Evolutionary conservation across 2,113 vertebrate genomes (phyloP).

Genomic region (Ammodramus savannarum): DNA sequence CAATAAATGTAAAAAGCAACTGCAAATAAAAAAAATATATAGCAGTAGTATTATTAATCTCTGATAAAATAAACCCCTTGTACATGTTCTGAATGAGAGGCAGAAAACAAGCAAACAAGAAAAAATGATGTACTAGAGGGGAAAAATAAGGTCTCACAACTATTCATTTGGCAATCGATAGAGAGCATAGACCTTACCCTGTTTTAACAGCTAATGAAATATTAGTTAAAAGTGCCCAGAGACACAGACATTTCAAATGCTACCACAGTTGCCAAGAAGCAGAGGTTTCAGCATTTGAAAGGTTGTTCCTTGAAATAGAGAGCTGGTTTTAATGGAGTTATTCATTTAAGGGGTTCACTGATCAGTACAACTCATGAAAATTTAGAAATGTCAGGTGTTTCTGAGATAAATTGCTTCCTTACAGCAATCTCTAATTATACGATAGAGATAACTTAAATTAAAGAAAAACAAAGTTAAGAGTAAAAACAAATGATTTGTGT

Average conservation of each 20-base stretch:
- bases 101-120: constrained; percentile 2
- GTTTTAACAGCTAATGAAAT: constrained; percentile 37
- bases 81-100: background rate
- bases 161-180: constrained; percentile 3
- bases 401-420: background rate
- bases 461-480: background rate
- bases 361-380: background rate
- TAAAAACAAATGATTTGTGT: background rate
- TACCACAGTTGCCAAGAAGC: background rate
- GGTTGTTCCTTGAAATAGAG: background rate
- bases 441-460: background rate
- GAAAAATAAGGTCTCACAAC: background rate
- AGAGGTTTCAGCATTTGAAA: constrained; percentile 7
- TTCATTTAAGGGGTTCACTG: background rate
- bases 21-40: background rate
- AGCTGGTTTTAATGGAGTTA: background rate
- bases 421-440: constrained; percentile 7
- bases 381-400: constrained; percentile 18
- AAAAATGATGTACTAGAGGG: background rate
- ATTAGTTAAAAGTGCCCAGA: background rate
- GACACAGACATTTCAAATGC: background rate
- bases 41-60: background rate
- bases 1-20: background rate
- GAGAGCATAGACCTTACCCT: background rate
- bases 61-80: background rate